Conservation (phyloP, 2,113 vertebrate species). For the Colius striatus region DNA sequence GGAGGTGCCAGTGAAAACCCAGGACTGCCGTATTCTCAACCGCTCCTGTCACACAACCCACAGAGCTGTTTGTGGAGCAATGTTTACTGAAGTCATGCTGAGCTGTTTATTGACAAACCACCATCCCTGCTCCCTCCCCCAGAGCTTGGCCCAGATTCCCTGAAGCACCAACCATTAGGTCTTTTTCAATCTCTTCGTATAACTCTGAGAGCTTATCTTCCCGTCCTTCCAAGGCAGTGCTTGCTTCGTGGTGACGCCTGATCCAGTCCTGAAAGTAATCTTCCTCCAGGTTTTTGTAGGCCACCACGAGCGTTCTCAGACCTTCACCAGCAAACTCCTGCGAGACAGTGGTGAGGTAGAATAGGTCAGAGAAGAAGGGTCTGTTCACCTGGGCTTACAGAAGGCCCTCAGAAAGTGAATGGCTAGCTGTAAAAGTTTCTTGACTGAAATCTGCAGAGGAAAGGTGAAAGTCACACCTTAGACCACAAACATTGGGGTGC, state of each 20-base stretch:
- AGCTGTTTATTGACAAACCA: slow-evolving; percentile 55
- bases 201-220: slow-evolving; percentile 82
- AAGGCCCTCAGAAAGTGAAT: background rate
- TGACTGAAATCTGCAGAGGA: background rate
- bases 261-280: slow-evolving; percentile 81
- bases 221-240: slow-evolving; percentile 79
- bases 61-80: background rate
- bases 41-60: background rate
- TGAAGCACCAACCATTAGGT: slow-evolving; percentile 81
- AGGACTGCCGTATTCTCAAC: background rate
- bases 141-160: slow-evolving; percentile 33
- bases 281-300: slow-evolving; percentile 87
- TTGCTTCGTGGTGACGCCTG: slow-evolving; percentile 84
- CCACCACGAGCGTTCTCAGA: slow-evolving; percentile 88
- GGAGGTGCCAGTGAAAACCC: slow-evolving; percentile 1
- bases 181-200: slow-evolving; percentile 92
- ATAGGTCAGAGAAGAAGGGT: background rate
- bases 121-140: background rate
- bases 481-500: background rate
- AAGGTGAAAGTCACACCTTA: background rate
- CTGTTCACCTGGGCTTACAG: background rate
- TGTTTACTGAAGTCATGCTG: slow-evolving; percentile 9
- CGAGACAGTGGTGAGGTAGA: background rate
- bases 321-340: slow-evolving; percentile 93
- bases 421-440: background rate